A percentile compares a stretch with the other conserved stretches of the same genome.
Evolutionary conservation across 2,888 invertebrate species (phyloP).

Genomic region (Pammene aurita): DNA sequence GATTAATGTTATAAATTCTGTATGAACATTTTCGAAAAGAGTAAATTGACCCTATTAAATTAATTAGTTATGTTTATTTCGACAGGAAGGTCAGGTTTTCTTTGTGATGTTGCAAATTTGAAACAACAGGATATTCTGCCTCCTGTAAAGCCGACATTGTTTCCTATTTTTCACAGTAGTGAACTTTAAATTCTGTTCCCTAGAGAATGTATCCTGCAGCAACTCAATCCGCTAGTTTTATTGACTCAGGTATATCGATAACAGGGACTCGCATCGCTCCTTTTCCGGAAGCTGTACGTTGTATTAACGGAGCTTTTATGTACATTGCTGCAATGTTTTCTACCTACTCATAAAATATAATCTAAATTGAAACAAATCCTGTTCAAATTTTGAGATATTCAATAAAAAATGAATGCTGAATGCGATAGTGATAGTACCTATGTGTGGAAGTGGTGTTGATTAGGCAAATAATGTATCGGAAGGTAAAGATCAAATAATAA

Average conservation of each 20-base stretch:
- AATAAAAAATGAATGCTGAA: no score
- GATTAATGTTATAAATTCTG: no score
- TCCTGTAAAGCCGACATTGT: constrained; percentile 22
- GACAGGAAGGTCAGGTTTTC: no score
- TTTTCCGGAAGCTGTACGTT: constrained; percentile 8
- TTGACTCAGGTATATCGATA: constrained; percentile 41
- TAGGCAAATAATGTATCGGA: no score
- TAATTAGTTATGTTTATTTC: no score
- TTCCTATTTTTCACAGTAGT: constrained; percentile 35
- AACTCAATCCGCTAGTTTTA: constrained; percentile 41
- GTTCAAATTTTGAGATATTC: background rate
- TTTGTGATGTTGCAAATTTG: no score
- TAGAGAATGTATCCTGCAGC: constrained; percentile 38
- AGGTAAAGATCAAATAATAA: no score
- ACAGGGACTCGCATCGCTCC: constrained; percentile 19
- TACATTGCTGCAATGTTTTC: constrained; percentile 13
- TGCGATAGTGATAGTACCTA: no score
- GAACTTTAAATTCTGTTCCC: constrained; percentile 40
- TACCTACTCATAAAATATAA: background rate
- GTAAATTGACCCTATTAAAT: no score
- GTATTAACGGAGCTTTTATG: constrained; percentile 8
- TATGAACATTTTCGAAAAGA: no score
- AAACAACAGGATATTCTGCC: background rate
- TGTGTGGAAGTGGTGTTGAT: no score
- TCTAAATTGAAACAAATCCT: background rate